Evolutionary conservation across 2,113 vertebrate genomes (phyloP).

Genomic region (Leptobrachium leishanense): DNA sequence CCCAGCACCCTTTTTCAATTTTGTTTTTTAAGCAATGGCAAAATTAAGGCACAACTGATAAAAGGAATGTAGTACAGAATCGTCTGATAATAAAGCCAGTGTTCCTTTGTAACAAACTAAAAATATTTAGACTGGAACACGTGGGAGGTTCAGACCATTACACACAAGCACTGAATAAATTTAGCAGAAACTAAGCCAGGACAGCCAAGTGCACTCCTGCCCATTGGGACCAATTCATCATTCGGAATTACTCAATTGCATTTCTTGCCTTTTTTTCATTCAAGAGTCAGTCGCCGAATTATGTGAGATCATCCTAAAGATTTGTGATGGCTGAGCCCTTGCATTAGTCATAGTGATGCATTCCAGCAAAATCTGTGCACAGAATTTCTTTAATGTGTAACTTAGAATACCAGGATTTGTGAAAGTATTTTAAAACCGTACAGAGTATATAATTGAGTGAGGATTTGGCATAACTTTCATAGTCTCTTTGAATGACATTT

Average conservation of each 20-base stretch:
- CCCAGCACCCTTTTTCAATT: too few relatives aligned
- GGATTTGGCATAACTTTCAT: neutral
- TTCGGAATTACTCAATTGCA: constrained; percentile 26
- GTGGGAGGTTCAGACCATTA: neutral
- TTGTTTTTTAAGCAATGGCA: too few relatives aligned
- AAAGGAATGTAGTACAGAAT: neutral
- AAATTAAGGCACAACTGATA: neutral
- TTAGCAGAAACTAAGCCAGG: constrained; percentile 18
- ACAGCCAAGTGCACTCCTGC: neutral
- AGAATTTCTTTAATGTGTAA: neutral
- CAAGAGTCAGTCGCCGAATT: constrained; percentile 8
- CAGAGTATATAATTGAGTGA: neutral
- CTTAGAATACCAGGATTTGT: neutral
- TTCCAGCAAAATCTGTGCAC: constrained; percentile 1
- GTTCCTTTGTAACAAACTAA: neutral
- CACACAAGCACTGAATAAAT: neutral
- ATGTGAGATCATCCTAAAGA: constrained; percentile 24
- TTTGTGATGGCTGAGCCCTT: constrained; percentile 1
- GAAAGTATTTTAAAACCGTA: neutral
- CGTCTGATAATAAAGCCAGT: neutral
- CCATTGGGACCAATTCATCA: constrained; percentile 31
- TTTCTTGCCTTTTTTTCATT: constrained; percentile 10
- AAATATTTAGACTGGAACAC: neutral
- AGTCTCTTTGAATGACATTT: neutral
- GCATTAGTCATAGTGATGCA: constrained; percentile 8